Percentiles rank a stretch among this genome's conserved stretches.
Evolutionary conservation across 2,113 vertebrate genomes (phyloP).

Genomic region (Tursiops truncatus): DNA sequence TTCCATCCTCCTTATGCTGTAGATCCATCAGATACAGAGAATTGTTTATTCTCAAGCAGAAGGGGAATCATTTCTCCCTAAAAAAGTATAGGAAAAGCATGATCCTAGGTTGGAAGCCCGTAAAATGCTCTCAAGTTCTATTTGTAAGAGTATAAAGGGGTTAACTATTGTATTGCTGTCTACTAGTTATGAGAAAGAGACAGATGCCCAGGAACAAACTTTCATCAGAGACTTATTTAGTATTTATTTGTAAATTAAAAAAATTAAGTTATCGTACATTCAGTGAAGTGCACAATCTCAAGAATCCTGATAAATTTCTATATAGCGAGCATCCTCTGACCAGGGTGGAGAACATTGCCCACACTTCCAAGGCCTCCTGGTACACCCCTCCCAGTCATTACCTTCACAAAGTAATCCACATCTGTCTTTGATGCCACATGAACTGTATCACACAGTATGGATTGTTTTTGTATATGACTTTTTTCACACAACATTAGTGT

Average conservation of each 20-base stretch:
- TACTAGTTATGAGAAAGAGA: background rate
- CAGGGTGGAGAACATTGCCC: background rate
- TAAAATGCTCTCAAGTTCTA: background rate
- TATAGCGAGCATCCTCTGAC: background rate
- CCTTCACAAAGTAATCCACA: background rate
- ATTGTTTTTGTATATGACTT: background rate
- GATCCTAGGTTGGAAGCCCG: background rate
- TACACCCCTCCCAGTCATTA: background rate
- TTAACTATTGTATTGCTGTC: background rate
- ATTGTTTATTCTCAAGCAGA: background rate
- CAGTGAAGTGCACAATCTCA: background rate
- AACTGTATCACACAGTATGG: background rate
- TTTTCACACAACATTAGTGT: background rate
- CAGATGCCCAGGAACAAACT: background rate
- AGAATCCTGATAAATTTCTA: background rate
- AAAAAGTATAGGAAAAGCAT: background rate
- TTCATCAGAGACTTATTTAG: background rate
- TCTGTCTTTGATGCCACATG: background rate
- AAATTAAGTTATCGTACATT: background rate
- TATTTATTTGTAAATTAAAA: slow-evolving; percentile 30
- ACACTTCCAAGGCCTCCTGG: background rate
- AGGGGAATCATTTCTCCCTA: background rate
- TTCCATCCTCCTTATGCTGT: background rate
- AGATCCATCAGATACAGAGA: background rate
- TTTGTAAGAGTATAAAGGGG: background rate